Conservation (phyloP, 2,113 vertebrate genomes). For the Clarias gariepinus region DNA sequence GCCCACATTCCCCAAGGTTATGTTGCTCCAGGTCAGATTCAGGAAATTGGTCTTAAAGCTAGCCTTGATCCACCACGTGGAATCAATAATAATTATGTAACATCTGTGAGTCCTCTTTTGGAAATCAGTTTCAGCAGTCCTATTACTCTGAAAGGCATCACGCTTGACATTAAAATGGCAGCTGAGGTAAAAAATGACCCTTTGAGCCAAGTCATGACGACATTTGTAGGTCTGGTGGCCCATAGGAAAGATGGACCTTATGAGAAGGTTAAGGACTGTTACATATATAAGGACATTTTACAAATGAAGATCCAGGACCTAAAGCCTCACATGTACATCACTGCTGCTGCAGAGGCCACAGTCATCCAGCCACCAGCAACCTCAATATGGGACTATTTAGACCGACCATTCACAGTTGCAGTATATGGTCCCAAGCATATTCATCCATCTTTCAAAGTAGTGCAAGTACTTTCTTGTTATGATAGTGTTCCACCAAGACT, state of each 20-base stretch:
- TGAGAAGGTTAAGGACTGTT: conserved; percentile 78
- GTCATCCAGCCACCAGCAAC: conserved; percentile 75
- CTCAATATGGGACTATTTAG: conserved; percentile 79
- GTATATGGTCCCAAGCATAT: conserved; percentile 93
- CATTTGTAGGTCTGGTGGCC: conserved; percentile 80
- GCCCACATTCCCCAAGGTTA: conserved; percentile 86
- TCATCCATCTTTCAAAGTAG: conserved; percentile 87
- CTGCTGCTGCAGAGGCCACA: conserved; percentile 78
- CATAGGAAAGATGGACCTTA: conserved; percentile 86
- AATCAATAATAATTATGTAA: conserved; percentile 85
- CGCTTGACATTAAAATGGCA: conserved; percentile 85
- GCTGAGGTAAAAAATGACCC: conserved; percentile 86
- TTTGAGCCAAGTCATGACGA: conserved; percentile 88
- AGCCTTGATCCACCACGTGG: conserved; percentile 83
- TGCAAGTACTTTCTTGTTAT: conserved; percentile 85
- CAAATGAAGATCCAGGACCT: conserved; percentile 84
- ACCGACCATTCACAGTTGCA: conserved; percentile 82
- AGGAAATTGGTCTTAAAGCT: conserved; percentile 86
- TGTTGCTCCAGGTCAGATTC: conserved; percentile 81
- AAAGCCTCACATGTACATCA: conserved; percentile 82
- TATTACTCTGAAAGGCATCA: conserved; percentile 79
- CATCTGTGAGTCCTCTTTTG: conserved; percentile 86
- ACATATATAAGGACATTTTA: conserved; percentile 81
- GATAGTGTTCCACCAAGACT: conserved; percentile 84
- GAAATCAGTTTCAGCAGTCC: conserved; percentile 87